These are phyloP conservation scores for Rhinolophus sinicus DNA, from an alignment of 2,113 vertebrate genomes.

Conservation along the genomic window DNA sequence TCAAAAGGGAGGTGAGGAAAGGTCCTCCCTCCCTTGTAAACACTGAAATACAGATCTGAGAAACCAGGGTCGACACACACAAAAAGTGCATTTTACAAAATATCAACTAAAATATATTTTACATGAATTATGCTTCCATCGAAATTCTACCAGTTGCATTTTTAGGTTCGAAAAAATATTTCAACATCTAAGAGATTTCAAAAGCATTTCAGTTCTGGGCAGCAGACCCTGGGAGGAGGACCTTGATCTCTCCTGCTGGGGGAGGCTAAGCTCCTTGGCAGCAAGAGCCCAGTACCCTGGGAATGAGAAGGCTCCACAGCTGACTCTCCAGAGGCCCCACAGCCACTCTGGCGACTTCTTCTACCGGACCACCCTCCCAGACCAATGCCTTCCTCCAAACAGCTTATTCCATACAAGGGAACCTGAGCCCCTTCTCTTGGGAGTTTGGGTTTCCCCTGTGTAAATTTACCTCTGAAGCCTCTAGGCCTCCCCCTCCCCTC, in stretches of 20 bases:
- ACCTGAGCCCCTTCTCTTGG: constrained; percentile 7
- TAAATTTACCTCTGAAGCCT: constrained; percentile 27
- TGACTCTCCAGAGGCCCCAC: neutral
- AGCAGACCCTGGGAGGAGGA: constrained; percentile 49
- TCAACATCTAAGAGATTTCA: constrained; percentile 91
- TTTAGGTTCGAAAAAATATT: constrained; percentile 91
- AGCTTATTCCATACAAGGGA: constrained; percentile 63
- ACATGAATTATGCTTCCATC: constrained; percentile 89
- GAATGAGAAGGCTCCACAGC: neutral
- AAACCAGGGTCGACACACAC: constrained; percentile 89
- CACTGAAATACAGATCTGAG: constrained; percentile 92
- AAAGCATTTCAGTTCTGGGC: constrained; percentile 86
- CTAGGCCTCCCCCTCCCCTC: neutral
- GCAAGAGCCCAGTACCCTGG: neutral
- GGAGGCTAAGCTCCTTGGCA: constrained; percentile 31
- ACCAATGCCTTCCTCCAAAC: constrained; percentile 19
- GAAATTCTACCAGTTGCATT: constrained; percentile 90
- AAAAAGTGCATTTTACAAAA: constrained; percentile 93
- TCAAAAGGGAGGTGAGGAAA: constrained; percentile 89
- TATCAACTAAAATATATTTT: constrained; percentile 93
- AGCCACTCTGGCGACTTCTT: neutral
- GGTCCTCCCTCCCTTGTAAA: constrained; percentile 90
- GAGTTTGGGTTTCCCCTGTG: neutral
- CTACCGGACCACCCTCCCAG: neutral
- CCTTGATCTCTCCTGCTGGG: constrained; percentile 18